Conservation (phyloP, 2,113 vertebrate genomes). For the Beaufortia kweichowensis region DNA sequence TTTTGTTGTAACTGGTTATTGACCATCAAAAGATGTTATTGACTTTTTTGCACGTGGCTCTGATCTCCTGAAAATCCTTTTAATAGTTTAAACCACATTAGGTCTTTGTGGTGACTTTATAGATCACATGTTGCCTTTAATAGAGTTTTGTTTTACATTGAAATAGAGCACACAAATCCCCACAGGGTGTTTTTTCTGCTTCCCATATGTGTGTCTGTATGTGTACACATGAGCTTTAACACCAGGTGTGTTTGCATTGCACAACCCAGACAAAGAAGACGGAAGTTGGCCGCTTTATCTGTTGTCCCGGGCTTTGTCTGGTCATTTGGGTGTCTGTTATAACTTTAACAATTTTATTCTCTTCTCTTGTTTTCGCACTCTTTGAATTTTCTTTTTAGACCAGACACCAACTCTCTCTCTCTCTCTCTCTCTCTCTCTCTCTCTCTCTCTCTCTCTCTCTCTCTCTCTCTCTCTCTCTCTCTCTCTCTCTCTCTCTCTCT, state of each 20-base stretch:
- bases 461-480: conserved; percentile 1
- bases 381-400: not conserved
- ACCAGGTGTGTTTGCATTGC: conserved; percentile 54
- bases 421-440: not conserved
- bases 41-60: no score
- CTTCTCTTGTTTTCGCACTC: conserved; percentile 9
- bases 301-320: conserved; percentile 54
- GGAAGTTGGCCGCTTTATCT: conserved; percentile 50
- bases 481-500: conserved; percentile 44
- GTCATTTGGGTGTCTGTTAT: conserved; percentile 60
- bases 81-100: not conserved
- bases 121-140: conserved; percentile 4
- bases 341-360: conserved; percentile 36
- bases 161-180: not conserved
- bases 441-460: not conserved
- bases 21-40: no score
- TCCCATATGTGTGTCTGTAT: conserved; percentile 16
- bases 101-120: no score
- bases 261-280: conserved; percentile 51
- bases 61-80: not conserved
- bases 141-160: not conserved
- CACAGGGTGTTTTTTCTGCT: not conserved
- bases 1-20: no score
- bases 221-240: not conserved
- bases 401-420: conserved; percentile 9